phyloP scores from a whole-genome alignment of 1,140 invertebrate species.

The Holotrichia oblita region DNA sequence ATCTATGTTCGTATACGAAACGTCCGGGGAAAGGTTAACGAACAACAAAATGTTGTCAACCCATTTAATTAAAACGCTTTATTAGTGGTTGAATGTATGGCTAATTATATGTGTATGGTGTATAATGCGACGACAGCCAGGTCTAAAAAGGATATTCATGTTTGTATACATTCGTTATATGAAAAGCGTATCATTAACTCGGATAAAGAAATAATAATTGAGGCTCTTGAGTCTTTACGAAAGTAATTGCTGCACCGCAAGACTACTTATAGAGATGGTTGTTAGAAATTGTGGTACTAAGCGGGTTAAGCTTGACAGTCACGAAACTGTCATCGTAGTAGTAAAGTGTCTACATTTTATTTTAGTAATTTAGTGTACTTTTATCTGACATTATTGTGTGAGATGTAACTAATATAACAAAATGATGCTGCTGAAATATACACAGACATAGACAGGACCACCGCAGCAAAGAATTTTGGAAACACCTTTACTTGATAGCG shows the following conservation, averaged over 20 bases:
- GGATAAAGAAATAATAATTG: not conserved
- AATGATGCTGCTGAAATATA: too few relatives aligned
- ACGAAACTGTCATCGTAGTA: not conserved
- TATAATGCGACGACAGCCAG: not conserved
- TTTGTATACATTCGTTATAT: constrained; percentile 9
- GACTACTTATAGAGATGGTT: too few relatives aligned
- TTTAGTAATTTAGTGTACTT: not conserved
- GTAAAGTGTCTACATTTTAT: not conserved
- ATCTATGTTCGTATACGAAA: not conserved
- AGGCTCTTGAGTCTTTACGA: not conserved
- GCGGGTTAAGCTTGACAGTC: not conserved
- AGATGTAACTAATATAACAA: too few relatives aligned
- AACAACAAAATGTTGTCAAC: constrained; percentile 8
- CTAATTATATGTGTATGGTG: not conserved
- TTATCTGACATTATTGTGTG: too few relatives aligned
- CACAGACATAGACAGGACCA: too few relatives aligned
- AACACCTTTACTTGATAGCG: too few relatives aligned
- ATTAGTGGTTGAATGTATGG: not conserved
- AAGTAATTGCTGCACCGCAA: not conserved
- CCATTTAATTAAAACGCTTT: constrained; percentile 13
- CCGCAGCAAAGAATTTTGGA: too few relatives aligned
- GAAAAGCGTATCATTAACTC: constrained; percentile 12
- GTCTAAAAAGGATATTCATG: constrained; percentile 13
- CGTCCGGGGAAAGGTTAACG: not conserved
- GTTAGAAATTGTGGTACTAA: not conserved